Conservation (phyloP, 64 coral and sea anemone species). For the Orbicella faveolata region DNA sequence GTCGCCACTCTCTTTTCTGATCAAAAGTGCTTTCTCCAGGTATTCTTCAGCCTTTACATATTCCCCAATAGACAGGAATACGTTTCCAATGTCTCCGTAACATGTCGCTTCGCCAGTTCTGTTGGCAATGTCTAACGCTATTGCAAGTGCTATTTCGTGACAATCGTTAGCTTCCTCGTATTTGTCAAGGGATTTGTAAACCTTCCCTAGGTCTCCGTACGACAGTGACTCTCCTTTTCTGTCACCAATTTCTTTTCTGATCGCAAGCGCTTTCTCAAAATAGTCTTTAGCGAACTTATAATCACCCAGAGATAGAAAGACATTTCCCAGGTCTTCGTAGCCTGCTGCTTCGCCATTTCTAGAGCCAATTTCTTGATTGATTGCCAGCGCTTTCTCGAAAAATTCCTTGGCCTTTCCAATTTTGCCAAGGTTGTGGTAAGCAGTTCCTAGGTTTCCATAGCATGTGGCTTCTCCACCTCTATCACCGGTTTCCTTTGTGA, state of each 20-base stretch:
- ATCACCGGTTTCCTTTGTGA: neutral
- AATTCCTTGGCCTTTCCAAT: neutral
- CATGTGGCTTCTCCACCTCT: neutral
- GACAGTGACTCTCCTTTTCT: neutral
- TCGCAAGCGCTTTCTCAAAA: neutral
- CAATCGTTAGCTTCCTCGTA: neutral
- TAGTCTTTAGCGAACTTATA: neutral
- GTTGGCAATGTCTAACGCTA: neutral
- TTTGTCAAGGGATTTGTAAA: neutral
- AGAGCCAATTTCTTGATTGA: neutral
- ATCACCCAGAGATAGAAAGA: neutral
- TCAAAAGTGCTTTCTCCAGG: neutral
- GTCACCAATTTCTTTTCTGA: neutral
- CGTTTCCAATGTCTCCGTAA: neutral
- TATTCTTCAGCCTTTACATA: neutral
- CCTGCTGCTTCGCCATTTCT: neutral
- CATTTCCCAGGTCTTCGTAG: neutral
- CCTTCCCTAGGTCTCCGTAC: neutral
- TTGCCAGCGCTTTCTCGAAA: neutral
- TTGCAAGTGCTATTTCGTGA: neutral
- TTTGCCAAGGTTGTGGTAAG: neutral
- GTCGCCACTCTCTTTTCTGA: neutral
- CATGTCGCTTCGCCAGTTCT: neutral
- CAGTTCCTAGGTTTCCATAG: neutral
- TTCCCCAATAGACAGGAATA: neutral